phyloP scores from a whole-genome alignment of 2,888 invertebrate species.

The Agriopis marginaria region DNA sequence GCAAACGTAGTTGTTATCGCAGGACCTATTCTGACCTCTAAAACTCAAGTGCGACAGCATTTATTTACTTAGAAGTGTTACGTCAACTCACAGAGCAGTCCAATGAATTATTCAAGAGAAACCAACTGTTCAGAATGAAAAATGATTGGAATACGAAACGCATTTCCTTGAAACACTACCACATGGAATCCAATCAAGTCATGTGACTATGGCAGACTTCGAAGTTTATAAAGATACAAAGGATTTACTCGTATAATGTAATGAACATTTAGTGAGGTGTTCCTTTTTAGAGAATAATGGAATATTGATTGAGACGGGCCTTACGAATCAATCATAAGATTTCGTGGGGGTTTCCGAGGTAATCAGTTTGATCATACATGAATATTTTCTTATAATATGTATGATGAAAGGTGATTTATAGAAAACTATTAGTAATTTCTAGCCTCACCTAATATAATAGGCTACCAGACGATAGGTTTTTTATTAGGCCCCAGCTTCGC shows the following conservation, averaged over 20 bases:
- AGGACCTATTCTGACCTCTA: conserved; percentile 43
- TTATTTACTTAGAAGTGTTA: conserved; percentile 51
- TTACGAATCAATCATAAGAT: conserved; percentile 35
- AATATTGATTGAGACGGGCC: conserved; percentile 25
- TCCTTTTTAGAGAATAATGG: conserved; percentile 26
- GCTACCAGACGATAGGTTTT: no score
- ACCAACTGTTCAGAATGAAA: conserved; percentile 56
- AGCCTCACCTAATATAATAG: no score
- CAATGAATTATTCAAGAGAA: conserved; percentile 66
- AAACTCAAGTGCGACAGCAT: conserved; percentile 32
- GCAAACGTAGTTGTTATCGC: conserved; percentile 8
- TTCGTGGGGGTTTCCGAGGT: conserved; percentile 41
- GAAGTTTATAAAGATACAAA: conserved; percentile 11
- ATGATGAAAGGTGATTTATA: no score
- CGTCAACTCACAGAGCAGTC: conserved; percentile 52
- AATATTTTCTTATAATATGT: no score
- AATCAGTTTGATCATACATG: neutral
- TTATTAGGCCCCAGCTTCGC: no score
- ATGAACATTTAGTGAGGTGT: conserved; percentile 16
- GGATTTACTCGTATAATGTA: conserved; percentile 13
- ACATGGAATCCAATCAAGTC: conserved; percentile 26
- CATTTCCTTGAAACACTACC: conserved; percentile 53
- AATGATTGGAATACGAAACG: conserved; percentile 60
- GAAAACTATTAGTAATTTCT: no score
- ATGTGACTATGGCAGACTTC: conserved; percentile 11